Evolutionary conservation across 1,140 invertebrate genomes (phyloP).

Genomic region (Anastatus disparis): DNA sequence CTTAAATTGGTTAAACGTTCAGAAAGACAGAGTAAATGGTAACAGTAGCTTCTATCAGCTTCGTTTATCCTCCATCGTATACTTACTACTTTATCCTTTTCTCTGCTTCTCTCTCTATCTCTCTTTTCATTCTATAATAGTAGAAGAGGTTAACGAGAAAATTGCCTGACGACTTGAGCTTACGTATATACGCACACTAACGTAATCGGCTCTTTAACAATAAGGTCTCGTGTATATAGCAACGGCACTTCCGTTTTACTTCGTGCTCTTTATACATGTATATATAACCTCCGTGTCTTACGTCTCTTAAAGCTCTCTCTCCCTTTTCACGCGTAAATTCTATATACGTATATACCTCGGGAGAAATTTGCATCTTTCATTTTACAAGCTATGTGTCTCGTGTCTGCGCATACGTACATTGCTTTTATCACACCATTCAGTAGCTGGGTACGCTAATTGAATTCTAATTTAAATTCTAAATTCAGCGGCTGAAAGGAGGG

Average conservation of each 20-base stretch:
- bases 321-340: too few species aligned
- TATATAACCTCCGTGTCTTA: too few species aligned
- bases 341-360: too few species aligned
- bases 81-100: too few species aligned
- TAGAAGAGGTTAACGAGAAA: slow-evolving; percentile 45
- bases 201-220: slow-evolving; percentile 48
- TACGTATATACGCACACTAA: slow-evolving; percentile 41
- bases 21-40: too few species aligned
- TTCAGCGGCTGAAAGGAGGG: too few species aligned
- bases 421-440: too few species aligned
- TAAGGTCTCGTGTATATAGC: slow-evolving; percentile 30
- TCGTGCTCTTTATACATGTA: too few species aligned
- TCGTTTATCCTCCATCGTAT: slow-evolving; percentile 48
- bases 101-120: too few species aligned
- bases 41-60: slow-evolving; percentile 41
- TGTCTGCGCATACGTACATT: neutral
- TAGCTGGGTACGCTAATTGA: neutral
- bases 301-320: too few species aligned
- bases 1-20: slow-evolving; percentile 47
- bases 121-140: too few species aligned
- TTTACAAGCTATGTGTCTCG: neutral
- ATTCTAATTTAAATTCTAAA: neutral
- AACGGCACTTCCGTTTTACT: slow-evolving; percentile 42
- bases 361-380: neutral
- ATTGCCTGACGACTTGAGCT: slow-evolving; percentile 45